Conservation (phyloP, 2,113 vertebrate species). For the Genyomyrus donnyi region DNA sequence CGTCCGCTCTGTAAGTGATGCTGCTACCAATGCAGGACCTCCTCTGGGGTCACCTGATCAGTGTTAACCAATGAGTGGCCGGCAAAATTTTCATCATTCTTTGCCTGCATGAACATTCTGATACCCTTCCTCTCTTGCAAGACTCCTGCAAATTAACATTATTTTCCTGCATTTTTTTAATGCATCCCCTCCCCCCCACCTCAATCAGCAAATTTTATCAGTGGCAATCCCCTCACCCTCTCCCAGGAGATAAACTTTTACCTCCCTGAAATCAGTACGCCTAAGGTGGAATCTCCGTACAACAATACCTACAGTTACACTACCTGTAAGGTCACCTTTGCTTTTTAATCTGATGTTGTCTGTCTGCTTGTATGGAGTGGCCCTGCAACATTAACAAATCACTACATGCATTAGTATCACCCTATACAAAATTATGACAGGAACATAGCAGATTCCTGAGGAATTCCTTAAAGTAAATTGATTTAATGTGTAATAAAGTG, state of each 20-base stretch:
- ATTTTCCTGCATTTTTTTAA: neutral
- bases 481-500: neutral
- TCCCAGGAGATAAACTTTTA: neutral
- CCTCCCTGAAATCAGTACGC: neutral
- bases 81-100: neutral
- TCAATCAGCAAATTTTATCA: neutral
- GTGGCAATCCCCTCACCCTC: neutral
- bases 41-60: neutral
- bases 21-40: neutral
- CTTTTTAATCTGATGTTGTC: neutral
- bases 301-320: neutral
- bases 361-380: neutral
- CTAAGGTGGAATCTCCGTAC: neutral
- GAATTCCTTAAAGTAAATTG: neutral
- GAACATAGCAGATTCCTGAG: neutral
- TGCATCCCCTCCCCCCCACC: neutral
- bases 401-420: neutral
- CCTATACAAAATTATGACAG: neutral
- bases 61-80: neutral
- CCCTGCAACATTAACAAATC: neutral
- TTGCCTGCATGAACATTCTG: neutral
- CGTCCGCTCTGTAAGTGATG: constrained; percentile 50
- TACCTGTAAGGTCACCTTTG: neutral
- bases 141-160: neutral
- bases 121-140: neutral